Evolutionary conservation across 2,888 invertebrate species (phyloP), one percentile per base, ranked within the genome.

Genomic region (Calliopum simillimum): DNA sequence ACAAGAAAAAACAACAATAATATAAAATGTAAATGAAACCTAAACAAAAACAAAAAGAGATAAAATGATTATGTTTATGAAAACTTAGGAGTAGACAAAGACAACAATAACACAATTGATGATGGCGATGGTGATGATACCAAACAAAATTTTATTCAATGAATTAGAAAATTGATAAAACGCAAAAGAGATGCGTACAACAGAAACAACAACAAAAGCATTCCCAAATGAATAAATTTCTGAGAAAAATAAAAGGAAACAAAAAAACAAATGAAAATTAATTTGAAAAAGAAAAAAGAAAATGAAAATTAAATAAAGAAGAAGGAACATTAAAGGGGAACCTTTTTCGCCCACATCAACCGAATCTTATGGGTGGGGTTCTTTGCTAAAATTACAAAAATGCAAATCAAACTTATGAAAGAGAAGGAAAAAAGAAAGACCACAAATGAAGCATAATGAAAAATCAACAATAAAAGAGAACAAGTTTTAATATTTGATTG

Each of bases 171-270:
- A 53, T 43, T 44, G 19, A 21, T 55, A 47, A 64, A 33, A 33
- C 8, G 8, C 33, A 33, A 33, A 33, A 33, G 33, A 33, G 33
- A 33, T 33, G 33, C 23, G 25, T 49, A 33, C 49, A 64, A 64
- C 51, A 51, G 53, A 33, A n/a, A 43, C 62, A 46, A 58, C 21
- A 25, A 58, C 23, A 58, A 58, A 21, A 61, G 14, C 61, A 44
- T 23, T 25, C 25, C 47, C 6, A 49, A n/a, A 62, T 23, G 43
- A 16, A 49, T 41, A 25, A 64, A 33, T 44, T 59, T 58, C n/a
- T 67, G n/a, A 43, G 13, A 68, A 59, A 53, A 63, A 53, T n/a
- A 49, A 71, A 64, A 59, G 21, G 67, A 70, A 47, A 63, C n/a
- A 44, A 46, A 56, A 72, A 64, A 53, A n/a, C n/a, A n/a, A n/a